A percentile compares a stretch with the other conserved stretches of the same genome.
These are phyloP conservation scores for Colletes latitarsis DNA, from an alignment of 1,140 invertebrate genomes.

Conservation along the genomic window DNA sequence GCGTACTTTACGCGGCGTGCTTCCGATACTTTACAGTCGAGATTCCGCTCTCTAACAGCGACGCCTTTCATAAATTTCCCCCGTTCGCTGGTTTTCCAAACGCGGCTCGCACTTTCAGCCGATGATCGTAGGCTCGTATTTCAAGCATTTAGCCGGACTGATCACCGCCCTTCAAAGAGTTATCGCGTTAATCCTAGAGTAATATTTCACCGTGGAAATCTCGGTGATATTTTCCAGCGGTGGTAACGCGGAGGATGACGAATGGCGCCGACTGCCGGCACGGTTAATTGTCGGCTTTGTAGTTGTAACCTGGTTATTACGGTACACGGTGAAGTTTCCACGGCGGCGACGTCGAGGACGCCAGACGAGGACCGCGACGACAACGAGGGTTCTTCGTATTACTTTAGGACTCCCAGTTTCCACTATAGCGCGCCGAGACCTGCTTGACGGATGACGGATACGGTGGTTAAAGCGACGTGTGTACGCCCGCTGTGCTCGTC, in stretches of 20 bases:
- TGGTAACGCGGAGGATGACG: slow-evolving; percentile 22
- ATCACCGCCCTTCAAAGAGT: slow-evolving; percentile 17
- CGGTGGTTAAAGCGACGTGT: background rate
- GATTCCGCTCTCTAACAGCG: no score
- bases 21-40: no score
- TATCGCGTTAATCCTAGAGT: slow-evolving; percentile 31
- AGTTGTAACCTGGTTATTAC: slow-evolving; percentile 33
- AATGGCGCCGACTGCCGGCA: slow-evolving; percentile 4
- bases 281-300: slow-evolving; percentile 51
- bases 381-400: slow-evolving; percentile 8
- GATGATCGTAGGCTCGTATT: slow-evolving; percentile 10
- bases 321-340: background rate
- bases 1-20: no score
- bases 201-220: slow-evolving; percentile 43
- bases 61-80: background rate
- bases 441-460: background rate
- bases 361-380: background rate
- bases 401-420: background rate
- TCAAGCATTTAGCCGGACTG: slow-evolving; percentile 23
- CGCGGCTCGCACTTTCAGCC: background rate
- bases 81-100: no score
- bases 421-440: background rate
- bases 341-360: background rate
- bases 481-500: background rate
- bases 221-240: slow-evolving; percentile 30